Evolutionary conservation across 1,140 invertebrate species (phyloP), one percentile per base, ranked within the genome.

Genomic region (Diachasmimorpha longicaudata): DNA sequence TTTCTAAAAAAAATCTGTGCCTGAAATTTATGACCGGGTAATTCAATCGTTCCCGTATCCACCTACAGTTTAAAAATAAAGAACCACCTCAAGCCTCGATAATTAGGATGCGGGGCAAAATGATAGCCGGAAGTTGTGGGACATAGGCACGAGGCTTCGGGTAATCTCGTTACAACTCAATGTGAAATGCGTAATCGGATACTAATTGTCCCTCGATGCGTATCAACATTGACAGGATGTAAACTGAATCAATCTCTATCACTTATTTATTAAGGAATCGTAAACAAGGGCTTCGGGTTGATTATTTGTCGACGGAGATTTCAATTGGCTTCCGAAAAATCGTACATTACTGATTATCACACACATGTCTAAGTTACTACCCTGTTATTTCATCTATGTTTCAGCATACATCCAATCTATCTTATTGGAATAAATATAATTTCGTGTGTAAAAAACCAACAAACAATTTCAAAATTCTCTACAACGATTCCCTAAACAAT

Each of bases 51-150:
- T n/a, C 14, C 48, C 44, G 44, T 46, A n/a, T 46, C 44, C 44
- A 46, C 44, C 44, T 11, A 46, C 44, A 46, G n/a, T 52, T 16
- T 52, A 67, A 31, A 73, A 55, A 16, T 16, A 21, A 23, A 23
- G 66, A 46, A 46, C 37, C 46, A 23, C 39, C 14, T 44, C 8
- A 16, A 74, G 16, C 39, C 46, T 36, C 36, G 70, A 72, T 75
- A 78, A 78, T 78, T 78, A 78, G 68, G 77, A 78, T 75, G 73
- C 70, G 77, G 72, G 71, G 76, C 72, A 72, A 78, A 75, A 72
- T 37, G 73, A 78, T 78, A 75, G 48, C 77, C 77, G 77, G 77
- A 77, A 73, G 72, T 74, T 36, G 36, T 52, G 48, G 48, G 9
- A 52, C 48, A 52, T 48, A 70, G 23, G 42, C 72, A 70, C 77